A percentile compares a stretch with the other conserved stretches of the same genome.
Evolutionary conservation across 2,888 invertebrate species (phyloP).

Genomic region (Hemicrepidius hirtus): DNA sequence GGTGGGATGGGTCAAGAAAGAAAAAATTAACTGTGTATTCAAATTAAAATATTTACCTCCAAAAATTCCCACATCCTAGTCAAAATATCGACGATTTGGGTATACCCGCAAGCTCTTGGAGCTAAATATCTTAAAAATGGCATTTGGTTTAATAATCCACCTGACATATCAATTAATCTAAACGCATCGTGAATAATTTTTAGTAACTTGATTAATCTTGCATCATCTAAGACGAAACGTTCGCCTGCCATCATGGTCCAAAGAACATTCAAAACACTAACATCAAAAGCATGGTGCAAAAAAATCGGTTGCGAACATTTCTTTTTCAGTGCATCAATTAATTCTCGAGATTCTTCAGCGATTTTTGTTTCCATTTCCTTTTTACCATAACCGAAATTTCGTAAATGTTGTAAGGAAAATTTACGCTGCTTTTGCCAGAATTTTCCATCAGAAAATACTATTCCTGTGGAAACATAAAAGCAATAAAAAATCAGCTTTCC

Average conservation of each 20-base stretch:
- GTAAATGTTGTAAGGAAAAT: conserved; percentile 80
- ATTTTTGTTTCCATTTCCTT: conserved; percentile 78
- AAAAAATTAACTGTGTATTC: too few relatives aligned
- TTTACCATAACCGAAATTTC: conserved; percentile 79
- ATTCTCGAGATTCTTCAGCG: conserved; percentile 74
- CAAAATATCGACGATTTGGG: conserved; percentile 73
- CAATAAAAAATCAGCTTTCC: neutral
- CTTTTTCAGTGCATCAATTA: conserved; percentile 72
- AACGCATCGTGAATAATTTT: conserved; percentile 79
- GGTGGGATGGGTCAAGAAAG: too few relatives aligned
- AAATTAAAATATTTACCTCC: conserved; percentile 66
- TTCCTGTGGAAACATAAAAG: conserved; percentile 71
- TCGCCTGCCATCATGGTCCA: conserved; percentile 83
- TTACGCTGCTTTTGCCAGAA: conserved; percentile 80
- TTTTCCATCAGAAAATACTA: conserved; percentile 81
- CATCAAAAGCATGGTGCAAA: conserved; percentile 75
- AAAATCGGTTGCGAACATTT: conserved; percentile 70
- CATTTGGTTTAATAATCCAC: conserved; percentile 81
- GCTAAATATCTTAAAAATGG: conserved; percentile 80
- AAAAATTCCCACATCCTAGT: conserved; percentile 76
- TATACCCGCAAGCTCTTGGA: conserved; percentile 79
- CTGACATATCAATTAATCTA: conserved; percentile 78
- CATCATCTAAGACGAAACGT: conserved; percentile 78
- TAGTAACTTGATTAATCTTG: conserved; percentile 74
- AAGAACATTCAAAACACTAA: conserved; percentile 80